These are phyloP conservation scores for Dusona sp. DNA, from an alignment of 2,888 invertebrate genomes.

Conservation along the genomic window DNA sequence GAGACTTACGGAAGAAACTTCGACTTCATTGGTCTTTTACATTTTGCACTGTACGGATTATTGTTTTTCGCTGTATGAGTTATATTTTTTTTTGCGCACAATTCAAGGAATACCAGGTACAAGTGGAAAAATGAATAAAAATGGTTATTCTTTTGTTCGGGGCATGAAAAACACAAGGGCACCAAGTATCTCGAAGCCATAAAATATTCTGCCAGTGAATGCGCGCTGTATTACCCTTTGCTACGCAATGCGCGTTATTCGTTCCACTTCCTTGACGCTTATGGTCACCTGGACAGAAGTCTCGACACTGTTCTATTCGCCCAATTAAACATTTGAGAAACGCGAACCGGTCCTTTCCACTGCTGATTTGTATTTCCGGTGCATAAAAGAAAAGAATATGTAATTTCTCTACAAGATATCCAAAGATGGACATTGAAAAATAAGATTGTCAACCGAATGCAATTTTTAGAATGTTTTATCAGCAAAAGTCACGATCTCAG, in stretches of 20 bases:
- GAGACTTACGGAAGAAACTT: too few relatives aligned
- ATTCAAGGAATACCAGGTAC: not conserved
- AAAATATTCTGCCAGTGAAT: not conserved
- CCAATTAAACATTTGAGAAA: constrained; percentile 84
- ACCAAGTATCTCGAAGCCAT: not conserved
- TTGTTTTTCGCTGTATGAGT: too few relatives aligned
- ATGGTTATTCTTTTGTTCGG: not conserved
- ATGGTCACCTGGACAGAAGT: constrained; percentile 80
- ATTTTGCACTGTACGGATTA: not conserved
- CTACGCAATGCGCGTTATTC: constrained; percentile 67
- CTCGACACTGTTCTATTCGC: constrained; percentile 77
- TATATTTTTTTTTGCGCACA: not conserved
- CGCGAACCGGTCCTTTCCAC: constrained; percentile 79
- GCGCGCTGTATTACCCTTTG: constrained; percentile 13
- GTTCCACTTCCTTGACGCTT: constrained; percentile 83
- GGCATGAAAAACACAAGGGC: constrained; percentile 19
- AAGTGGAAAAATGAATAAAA: not conserved
- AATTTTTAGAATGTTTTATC: not conserved
- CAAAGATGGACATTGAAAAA: not conserved
- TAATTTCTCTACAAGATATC: constrained; percentile 11
- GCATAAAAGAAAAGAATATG: constrained; percentile 30
- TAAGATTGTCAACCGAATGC: not conserved
- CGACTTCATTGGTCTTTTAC: not conserved
- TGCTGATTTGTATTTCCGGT: constrained; percentile 80
- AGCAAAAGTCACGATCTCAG: not conserved